Base-by-base conservation (phyloP, 2,797 vertebrate genomes). In the Betta splendens region DNA sequence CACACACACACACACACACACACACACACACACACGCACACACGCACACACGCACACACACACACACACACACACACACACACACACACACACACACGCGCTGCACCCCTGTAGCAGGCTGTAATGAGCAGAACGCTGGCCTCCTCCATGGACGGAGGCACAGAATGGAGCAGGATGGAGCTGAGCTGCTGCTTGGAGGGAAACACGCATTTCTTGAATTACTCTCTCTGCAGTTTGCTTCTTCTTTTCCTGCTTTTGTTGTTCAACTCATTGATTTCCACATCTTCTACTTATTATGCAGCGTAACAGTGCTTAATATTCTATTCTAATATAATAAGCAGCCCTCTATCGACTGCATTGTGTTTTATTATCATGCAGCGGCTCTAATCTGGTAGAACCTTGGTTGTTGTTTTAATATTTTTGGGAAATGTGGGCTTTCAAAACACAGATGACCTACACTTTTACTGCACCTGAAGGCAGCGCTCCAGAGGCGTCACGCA, bases 101-200 rank as follows among this genome's bases (percentile, higher is more conserved):
- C 8, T n/a, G 50, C 54, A 28, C 83, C 79, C 73, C 76, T 86
- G 72, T 69, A 69, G 75, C 77, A 84, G 81, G 69, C 71, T 67
- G 64, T 79, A 77, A 77, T 46, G 70, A 79, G 74, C 77, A 71
- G 77, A 90, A 83, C 84, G 79, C 77, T 71, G 83, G 69, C 77
- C 77, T 83, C 65, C 78, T 61, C 23, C 50, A 66, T 25, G 54
- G 31, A 38, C n/a, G 35, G 4, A 20, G 3, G 17, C 11, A 40
- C 42, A 36, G 25, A 31, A 10, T 7, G 10, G 21, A n/a, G 8
- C 6, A 45, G 12, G 37, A 6, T 4, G 38, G 20, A 35, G 33
- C 18, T 7, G 20, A 52, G 4, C 4, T 21, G 20, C 35, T 43
- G 16, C 21, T n/a, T 55, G 35, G 6, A 9, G 43, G 31, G 35